Evolutionary conservation across 2,797 vertebrate genomes (phyloP), one percentile per base, ranked within the genome.

Genomic region (Capromys pilorides): DNA sequence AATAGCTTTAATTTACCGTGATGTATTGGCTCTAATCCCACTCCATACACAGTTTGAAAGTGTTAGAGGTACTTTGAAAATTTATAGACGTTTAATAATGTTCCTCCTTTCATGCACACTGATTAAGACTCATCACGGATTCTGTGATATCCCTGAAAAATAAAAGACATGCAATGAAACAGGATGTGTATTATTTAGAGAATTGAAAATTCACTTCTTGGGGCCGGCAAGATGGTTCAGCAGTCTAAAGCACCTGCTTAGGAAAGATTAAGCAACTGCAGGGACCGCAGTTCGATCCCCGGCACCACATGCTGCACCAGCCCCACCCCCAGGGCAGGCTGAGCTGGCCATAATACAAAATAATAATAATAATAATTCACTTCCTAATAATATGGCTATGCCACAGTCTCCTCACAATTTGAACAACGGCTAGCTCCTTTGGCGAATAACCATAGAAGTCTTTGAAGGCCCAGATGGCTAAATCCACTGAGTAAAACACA

Each of bases 91-190:
- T n/a, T 69, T 49, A 33, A 66, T 26, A 36, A 36, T 24, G 3
- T 26, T 26, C 19, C 22, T 61, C 24, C 57, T 45, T 7, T 12
- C 51, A 93, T 61, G 62, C 49, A 66, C 14, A 59, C 7, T 67
- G 11, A 73, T 10, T 91, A 61, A 1, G 0, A 5, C 19, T 54
- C 0, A 8, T 0, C 10, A 0, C 45, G 3, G 1, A 2, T 19
- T 26, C 5, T 67, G 4, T 77, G 12, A 8, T 57, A 59, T 6
- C 4, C n/a, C 1, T 61, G 4, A 83, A 45, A 84, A 71, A 84
- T 11, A 54, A 88, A 36, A 79, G 36, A 26, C 14, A 18, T 41
- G 8, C 62, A 69, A 24, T 79, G 14, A 6, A 49, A 62, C 79
- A 71, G 26, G 18, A 49, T 49, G 36, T 0, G 24, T 49, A 2